Conservation (phyloP, 1,140 invertebrate genomes). For the Drosophila sp. region DNA sequence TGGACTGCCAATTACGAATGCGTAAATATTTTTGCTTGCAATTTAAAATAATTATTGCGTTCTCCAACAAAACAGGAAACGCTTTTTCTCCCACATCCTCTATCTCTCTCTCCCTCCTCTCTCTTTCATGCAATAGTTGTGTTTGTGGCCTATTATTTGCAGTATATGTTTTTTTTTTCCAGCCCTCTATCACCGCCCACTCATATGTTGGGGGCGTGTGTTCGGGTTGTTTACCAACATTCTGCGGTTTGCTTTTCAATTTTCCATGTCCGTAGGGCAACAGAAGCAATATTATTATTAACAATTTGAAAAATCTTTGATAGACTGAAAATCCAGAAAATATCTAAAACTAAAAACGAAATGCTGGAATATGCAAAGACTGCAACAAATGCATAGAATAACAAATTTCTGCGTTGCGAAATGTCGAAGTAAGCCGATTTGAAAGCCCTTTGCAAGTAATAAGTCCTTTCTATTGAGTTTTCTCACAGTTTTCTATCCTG, state of each 20-base stretch:
- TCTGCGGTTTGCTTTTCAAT: slow-evolving; percentile 47
- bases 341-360: neutral
- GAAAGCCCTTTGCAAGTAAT: no score
- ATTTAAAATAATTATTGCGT: slow-evolving; percentile 71
- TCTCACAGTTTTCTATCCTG: no score
- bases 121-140: neutral
- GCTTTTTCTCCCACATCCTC: neutral
- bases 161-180: slow-evolving; percentile 28
- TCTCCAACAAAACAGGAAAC: slow-evolving; percentile 27
- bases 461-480: no score
- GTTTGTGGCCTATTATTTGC: slow-evolving; percentile 17
- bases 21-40: slow-evolving; percentile 61
- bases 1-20: slow-evolving; percentile 67
- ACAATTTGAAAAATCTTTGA: neutral
- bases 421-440: no score
- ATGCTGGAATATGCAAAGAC: no score
- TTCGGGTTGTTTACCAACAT: slow-evolving; percentile 32
- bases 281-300: neutral
- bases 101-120: neutral
- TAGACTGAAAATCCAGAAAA: neutral
- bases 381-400: no score
- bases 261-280: neutral
- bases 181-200: neutral
- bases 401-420: no score
- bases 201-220: slow-evolving; percentile 10